Evolutionary conservation across 1,140 invertebrate species (phyloP).

Genomic region (Zaprionus tsacasi): DNA sequence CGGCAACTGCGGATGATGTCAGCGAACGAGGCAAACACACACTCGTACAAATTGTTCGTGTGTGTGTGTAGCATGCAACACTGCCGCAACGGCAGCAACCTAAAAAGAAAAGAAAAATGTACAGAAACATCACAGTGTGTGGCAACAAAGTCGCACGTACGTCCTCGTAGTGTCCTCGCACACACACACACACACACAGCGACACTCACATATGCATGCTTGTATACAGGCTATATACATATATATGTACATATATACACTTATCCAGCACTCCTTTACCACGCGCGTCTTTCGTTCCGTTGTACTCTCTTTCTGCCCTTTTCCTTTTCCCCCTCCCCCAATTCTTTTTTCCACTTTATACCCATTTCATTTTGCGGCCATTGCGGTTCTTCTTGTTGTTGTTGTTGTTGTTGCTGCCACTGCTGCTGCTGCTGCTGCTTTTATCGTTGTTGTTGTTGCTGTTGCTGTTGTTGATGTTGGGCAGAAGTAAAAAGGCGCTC

Average conservation of each 20-base stretch:
- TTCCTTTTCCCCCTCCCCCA: conserved; percentile 12
- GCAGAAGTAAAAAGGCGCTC: conserved; percentile 70
- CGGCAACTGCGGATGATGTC: conserved; percentile 69
- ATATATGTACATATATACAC: conserved; percentile 9
- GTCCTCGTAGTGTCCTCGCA: conserved; percentile 70
- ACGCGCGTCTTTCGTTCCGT: conserved; percentile 42
- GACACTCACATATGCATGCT: conserved; percentile 22
- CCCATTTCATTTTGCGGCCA: conserved; percentile 63
- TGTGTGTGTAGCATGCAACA: conserved; percentile 57
- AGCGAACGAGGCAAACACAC: conserved; percentile 52
- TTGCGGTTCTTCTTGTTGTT: conserved; percentile 53
- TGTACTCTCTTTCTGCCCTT: conserved; percentile 12
- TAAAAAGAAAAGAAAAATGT: conserved; percentile 40
- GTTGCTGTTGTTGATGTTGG: conserved; percentile 38
- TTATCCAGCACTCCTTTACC: conserved; percentile 51
- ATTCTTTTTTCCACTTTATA: conserved; percentile 44
- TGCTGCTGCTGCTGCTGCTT: conserved; percentile 36
- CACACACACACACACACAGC: conserved; percentile 37
- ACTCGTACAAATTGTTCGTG: conserved; percentile 27
- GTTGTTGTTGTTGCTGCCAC: conserved; percentile 26
- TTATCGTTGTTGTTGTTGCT: conserved; percentile 24
- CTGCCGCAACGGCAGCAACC: conserved; percentile 48
- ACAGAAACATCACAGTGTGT: conserved; percentile 38
- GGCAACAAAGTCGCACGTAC: conserved; percentile 61
- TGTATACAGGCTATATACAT: conserved; percentile 1